A percentile compares a stretch with the other conserved stretches of the same genome.
phyloP scores from a whole-genome alignment of 37 sponge, comb jelly and placozoan species.

The Spongilla lacustris region DNA sequence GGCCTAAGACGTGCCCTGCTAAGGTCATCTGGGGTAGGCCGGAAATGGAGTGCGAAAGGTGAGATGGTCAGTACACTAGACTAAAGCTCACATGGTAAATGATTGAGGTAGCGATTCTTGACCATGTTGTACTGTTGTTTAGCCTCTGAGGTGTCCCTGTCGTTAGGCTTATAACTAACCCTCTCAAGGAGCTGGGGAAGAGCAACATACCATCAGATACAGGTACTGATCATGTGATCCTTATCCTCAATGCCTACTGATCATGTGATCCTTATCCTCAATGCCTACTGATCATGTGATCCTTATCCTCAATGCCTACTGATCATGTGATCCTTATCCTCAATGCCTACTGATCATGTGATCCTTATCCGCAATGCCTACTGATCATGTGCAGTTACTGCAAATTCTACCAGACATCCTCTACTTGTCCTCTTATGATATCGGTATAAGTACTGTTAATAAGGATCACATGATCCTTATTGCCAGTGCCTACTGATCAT shows the following conservation, averaged over 20 bases:
- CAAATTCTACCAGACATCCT: too few species aligned
- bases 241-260: neutral
- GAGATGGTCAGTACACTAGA: neutral
- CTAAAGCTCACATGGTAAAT: neutral
- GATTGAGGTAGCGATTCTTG: constrained; percentile 52
- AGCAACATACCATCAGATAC: neutral
- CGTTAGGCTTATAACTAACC: constrained; percentile 53
- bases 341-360: too few species aligned
- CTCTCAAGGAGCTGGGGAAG: constrained; percentile 37
- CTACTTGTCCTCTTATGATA: too few species aligned
- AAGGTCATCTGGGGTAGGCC: constrained; percentile 20
- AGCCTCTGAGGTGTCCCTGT: constrained; percentile 47
- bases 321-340: too few species aligned
- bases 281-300: too few species aligned
- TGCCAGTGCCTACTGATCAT: too few species aligned
- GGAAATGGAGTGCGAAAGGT: neutral
- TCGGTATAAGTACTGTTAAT: too few species aligned
- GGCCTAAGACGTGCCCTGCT: constrained; percentile 26
- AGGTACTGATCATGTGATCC: neutral
- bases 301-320: too few species aligned
- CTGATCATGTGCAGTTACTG: too few species aligned
- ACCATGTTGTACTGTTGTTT: constrained; percentile 52
- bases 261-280: too few species aligned
- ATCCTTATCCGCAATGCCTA: too few species aligned
- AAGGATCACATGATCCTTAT: too few species aligned